These are phyloP conservation scores for Bombus impatiens DNA, from an alignment of 1,140 invertebrate genomes.

Conservation along the genomic window DNA sequence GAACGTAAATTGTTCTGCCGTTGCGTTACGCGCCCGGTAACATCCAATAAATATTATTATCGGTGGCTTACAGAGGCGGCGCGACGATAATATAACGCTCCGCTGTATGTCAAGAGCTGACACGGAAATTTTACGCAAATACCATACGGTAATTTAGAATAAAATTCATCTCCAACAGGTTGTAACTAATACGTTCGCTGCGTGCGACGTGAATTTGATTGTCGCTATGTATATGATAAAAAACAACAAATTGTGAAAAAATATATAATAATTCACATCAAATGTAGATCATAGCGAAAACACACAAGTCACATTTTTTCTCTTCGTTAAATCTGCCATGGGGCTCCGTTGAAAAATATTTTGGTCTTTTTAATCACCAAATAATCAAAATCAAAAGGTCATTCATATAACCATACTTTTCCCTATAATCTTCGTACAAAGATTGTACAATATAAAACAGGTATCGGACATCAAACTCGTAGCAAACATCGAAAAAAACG, in stretches of 20 bases:
- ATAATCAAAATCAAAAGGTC: neutral
- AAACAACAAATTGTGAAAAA: no score
- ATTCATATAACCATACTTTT: no score
- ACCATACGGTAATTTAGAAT: neutral
- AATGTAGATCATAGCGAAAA: neutral
- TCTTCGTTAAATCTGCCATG: neutral
- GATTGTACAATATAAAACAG: neutral
- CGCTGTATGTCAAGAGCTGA: neutral
- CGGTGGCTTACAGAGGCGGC: neutral
- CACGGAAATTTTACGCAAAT: neutral
- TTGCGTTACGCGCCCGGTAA: conserved; percentile 55
- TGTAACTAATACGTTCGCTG: conserved; percentile 29
- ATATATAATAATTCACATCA: neutral
- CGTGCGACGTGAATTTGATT: neutral
- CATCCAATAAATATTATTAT: conserved; percentile 53
- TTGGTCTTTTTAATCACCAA: neutral
- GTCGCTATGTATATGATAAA: neutral
- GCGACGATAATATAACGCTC: neutral
- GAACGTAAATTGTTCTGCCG: conserved; percentile 57
- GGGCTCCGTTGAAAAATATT: neutral
- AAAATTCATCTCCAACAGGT: neutral
- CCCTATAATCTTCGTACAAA: neutral
- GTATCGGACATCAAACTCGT: no score
- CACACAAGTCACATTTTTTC: no score
- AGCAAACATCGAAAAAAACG: neutral